These are phyloP conservation scores for Drosophila atripex DNA, from an alignment of 2,888 invertebrate genomes.

Conservation along the genomic window DNA sequence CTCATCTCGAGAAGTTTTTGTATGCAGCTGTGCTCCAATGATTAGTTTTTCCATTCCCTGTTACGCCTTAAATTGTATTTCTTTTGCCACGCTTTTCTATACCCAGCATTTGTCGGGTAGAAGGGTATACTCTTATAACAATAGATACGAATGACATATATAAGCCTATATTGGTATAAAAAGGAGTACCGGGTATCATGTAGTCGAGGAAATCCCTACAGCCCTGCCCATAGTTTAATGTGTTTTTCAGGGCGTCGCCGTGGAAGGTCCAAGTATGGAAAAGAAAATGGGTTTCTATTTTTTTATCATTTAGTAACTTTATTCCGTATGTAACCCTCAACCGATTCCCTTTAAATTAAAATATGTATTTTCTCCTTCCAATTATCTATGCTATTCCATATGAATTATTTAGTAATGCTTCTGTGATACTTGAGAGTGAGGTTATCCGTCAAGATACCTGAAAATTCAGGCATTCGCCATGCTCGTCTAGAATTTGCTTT, in stretches of 20 bases:
- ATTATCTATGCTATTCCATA: background rate
- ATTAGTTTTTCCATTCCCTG: conserved; percentile 57
- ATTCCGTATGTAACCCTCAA: background rate
- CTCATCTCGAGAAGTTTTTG: conserved; percentile 65
- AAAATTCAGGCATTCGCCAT: conserved; percentile 25
- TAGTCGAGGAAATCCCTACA: background rate
- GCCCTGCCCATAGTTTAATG: background rate
- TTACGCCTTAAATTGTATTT: conserved; percentile 70
- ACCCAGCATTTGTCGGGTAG: background rate
- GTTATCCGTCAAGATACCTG: conserved; percentile 26
- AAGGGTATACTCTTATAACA: background rate
- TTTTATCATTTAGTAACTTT: background rate
- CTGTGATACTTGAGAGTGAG: background rate
- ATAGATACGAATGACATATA: background rate
- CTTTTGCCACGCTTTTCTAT: conserved; percentile 63
- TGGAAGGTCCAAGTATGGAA: background rate
- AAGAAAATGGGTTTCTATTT: background rate
- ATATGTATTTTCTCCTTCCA: background rate
- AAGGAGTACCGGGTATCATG: background rate
- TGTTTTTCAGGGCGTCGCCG: background rate
- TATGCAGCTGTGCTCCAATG: conserved; percentile 69
- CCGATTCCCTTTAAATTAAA: background rate
- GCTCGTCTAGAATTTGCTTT: conserved; percentile 56
- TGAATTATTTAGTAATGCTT: conserved; percentile 2
- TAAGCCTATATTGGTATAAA: too few species aligned